Base-by-base conservation (phyloP, 2,113 vertebrate species). In the Corythoichthys intestinalis region DNA sequence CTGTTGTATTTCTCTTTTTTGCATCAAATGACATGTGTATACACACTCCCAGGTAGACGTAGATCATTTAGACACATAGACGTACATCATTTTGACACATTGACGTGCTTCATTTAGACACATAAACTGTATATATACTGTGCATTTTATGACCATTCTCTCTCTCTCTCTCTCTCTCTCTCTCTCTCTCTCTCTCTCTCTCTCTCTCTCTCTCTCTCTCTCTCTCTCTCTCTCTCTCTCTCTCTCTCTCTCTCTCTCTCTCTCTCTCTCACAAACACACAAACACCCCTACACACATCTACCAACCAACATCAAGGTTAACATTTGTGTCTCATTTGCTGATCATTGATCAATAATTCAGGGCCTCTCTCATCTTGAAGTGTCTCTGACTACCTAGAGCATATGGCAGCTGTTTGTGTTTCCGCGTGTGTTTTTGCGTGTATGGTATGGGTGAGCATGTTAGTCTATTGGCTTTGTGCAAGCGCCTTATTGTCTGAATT, bases 281-380 rank as follows among this genome's bases (percentile, higher is more conserved):
- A 61, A 53, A 65, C 65, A 54, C 67, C 72, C 66, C 72, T 59
- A 65, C 48, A 63, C 57, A 41, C 53, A 76, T 74, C 64, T 77
- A 71, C 70, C 93, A 93, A 89, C 90, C 58, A 92, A 94, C 94
- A 92, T 94, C 93, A 93, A 93, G 95, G 94, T 91, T 95, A 95
- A 94, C 94, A 95, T 96, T 97, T 96, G 94, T 92, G 94, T 95
- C 93, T 94, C 94, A 97, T 97, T 97, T 96, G 94, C 92, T 96
- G 96, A 98, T 97, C 95, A 94, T 91, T 95, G 93, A 96, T 98
- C 95, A 99, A 99, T 99, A 97, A 98, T 98, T 96, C 93, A 98
- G 87, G 84, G 90, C 85, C 64, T 85, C 91, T 92, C 83, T 91
- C 92, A 92, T 94, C 94, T 93, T 93, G 92, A 94, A 94, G 94